Conservation (phyloP, 2,113 vertebrate species). For the Castor canadensis region DNA sequence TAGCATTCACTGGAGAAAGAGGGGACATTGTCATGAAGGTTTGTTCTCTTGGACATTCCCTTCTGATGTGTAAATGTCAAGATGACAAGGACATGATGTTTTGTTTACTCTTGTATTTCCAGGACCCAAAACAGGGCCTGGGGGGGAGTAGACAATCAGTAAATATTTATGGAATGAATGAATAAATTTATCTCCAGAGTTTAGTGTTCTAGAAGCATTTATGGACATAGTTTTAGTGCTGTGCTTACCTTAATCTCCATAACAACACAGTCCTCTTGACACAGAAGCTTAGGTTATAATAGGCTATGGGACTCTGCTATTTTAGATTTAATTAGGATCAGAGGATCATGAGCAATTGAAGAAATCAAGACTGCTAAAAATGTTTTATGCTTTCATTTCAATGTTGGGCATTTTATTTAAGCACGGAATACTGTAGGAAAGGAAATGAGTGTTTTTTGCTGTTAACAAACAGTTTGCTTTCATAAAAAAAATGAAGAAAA, state of each 20-base stretch:
- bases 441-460: not conserved
- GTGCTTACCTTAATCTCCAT: not conserved
- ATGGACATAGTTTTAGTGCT: not conserved
- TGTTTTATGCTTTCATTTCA: not conserved
- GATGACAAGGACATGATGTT: not conserved
- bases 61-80: not conserved
- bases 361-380: not conserved
- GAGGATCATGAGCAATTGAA: conserved; percentile 24
- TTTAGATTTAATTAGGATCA: conserved; percentile 4
- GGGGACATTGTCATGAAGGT: not conserved
- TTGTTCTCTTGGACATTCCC: not conserved
- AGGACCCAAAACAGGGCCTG: not conserved
- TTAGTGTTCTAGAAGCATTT: not conserved
- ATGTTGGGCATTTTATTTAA: not conserved
- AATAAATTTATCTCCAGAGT: not conserved
- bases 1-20: not conserved
- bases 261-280: not conserved
- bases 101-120: not conserved
- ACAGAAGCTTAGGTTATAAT: not conserved
- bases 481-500: too few species aligned
- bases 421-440: not conserved
- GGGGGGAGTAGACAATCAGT: not conserved
- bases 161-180: not conserved
- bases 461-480: not conserved
- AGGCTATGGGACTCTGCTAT: not conserved